Conservation (phyloP, 1,140 invertebrate genomes). For the Chrysoperla carnea region DNA sequence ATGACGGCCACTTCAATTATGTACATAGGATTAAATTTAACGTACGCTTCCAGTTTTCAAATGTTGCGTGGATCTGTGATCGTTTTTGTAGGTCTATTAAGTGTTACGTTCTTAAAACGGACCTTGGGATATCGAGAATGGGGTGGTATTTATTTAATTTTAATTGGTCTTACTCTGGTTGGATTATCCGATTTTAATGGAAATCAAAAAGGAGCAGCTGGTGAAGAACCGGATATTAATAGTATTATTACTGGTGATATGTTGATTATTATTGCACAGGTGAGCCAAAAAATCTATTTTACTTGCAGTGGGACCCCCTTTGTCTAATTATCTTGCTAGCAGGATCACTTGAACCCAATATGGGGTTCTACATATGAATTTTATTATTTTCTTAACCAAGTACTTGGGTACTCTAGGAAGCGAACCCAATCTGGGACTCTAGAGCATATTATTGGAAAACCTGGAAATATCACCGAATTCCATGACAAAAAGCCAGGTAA, state of each 20-base stretch:
- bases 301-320: no score
- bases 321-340: no score
- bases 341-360: no score
- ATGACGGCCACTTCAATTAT: constrained; percentile 68
- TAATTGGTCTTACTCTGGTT: constrained; percentile 64
- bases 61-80: constrained; percentile 92
- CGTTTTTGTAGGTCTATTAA: constrained; percentile 81
- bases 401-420: no score
- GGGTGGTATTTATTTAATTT: constrained; percentile 66
- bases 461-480: no score
- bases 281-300: no score
- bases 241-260: constrained; percentile 80
- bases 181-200: constrained; percentile 55
- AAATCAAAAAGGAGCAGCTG: constrained; percentile 20
- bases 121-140: constrained; percentile 54
- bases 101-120: constrained; percentile 69
- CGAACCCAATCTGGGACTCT: no score
- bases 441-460: no score
- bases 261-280: constrained; percentile 75
- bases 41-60: constrained; percentile 88
- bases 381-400: no score
- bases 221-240: constrained; percentile 38
- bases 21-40: constrained; percentile 82
- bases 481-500: no score
- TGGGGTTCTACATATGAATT: no score